Evolutionary conservation across 2,797 vertebrate genomes (phyloP).

Genomic region (Australoheros facetus): DNA sequence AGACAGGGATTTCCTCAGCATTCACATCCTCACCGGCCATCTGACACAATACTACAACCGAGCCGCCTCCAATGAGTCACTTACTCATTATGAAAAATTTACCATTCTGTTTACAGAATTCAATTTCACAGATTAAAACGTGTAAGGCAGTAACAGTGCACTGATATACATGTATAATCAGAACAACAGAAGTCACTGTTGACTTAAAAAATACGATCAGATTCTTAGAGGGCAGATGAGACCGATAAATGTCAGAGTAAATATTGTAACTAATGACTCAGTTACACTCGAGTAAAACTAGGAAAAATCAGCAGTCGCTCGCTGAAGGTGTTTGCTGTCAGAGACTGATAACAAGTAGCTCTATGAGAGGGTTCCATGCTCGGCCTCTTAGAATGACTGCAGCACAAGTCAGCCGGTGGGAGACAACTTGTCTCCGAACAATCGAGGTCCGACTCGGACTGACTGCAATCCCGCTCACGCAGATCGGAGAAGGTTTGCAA

Average conservation of each 20-base stretch:
- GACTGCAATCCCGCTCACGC: neutral
- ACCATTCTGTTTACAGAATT: neutral
- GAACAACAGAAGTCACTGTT: neutral
- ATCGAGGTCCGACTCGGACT: accelerated
- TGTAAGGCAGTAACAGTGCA: neutral
- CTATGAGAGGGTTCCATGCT: neutral
- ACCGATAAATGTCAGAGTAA: accelerated
- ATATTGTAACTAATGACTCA: neutral
- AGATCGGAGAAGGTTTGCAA: neutral
- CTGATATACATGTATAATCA: neutral
- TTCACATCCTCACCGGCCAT: slow-evolving; percentile 25
- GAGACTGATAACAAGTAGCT: neutral
- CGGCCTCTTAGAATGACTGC: neutral
- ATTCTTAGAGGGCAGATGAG: accelerated
- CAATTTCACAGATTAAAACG: neutral
- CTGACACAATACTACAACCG: slow-evolving; percentile 12
- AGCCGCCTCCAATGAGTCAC: neutral
- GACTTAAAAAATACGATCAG: accelerated
- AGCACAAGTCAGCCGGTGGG: neutral
- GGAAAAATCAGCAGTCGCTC: too few relatives aligned
- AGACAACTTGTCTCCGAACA: neutral
- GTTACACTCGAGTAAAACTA: neutral
- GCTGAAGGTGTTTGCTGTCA: neutral
- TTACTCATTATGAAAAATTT: neutral
- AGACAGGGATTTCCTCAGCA: slow-evolving; percentile 32